A percentile compares a stretch with the other conserved stretches of the same genome.
Conservation (phyloP, 2,113 vertebrate species). For the Colinus virginianus region DNA sequence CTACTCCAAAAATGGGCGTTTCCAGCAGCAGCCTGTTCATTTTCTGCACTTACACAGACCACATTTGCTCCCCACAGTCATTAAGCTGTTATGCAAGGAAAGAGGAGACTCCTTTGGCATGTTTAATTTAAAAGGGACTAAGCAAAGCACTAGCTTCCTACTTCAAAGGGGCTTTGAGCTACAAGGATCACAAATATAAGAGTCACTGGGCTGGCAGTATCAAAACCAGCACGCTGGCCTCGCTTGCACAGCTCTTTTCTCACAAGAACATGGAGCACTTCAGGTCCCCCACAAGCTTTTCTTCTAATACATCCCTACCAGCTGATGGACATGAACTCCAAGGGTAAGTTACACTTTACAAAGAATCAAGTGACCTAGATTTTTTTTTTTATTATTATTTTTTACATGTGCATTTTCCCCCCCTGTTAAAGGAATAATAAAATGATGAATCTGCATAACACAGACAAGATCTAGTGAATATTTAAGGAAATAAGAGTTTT, state of each 20-base stretch:
- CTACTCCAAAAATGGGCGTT: background rate
- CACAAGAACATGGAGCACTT: background rate
- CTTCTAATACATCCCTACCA: fast-evolving
- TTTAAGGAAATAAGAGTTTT: background rate
- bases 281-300: background rate
- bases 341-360: background rate
- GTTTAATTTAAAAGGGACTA: background rate
- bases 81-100: background rate
- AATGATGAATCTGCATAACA: background rate
- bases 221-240: background rate
- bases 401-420: background rate
- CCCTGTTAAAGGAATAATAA: background rate
- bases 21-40: background rate
- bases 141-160: background rate
- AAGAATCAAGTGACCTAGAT: background rate
- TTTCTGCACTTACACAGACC: background rate
- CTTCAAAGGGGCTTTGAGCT: conserved; percentile 35
- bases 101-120: background rate
- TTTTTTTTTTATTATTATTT: background rate
- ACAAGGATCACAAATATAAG: background rate
- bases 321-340: background rate
- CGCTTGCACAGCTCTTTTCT: background rate
- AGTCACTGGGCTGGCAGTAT: background rate
- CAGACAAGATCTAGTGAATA: background rate
- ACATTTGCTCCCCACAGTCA: background rate